These are phyloP conservation scores for Philaethria dido DNA, from an alignment of 2,888 invertebrate species.

Conservation along the genomic window DNA sequence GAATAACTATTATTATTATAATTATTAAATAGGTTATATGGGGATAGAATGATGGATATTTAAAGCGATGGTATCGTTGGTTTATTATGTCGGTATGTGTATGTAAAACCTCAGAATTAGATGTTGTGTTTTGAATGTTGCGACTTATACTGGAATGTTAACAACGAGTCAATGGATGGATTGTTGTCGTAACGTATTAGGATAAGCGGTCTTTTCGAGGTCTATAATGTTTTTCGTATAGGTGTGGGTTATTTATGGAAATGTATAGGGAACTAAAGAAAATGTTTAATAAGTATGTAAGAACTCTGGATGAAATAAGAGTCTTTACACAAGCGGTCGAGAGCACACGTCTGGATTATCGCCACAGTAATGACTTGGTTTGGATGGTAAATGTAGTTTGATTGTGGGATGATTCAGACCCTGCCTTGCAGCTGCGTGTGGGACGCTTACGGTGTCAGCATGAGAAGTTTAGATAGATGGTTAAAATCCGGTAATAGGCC, in stretches of 20 bases:
- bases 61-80: conserved; percentile 76
- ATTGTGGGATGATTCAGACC: not conserved
- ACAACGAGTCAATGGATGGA: conserved; percentile 59
- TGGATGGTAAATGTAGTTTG: conserved; percentile 14
- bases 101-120: conserved; percentile 58
- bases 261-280: conserved; percentile 69
- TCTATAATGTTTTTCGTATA: conserved; percentile 70
- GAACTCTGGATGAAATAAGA: conserved; percentile 69
- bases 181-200: conserved; percentile 61
- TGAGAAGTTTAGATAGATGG: conserved; percentile 73
- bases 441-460: conserved; percentile 61
- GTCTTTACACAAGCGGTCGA: conserved; percentile 41
- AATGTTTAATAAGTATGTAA: conserved; percentile 72
- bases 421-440: conserved; percentile 36
- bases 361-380: not conserved
- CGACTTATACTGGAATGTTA: conserved; percentile 61
- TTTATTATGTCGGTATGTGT: conserved; percentile 71
- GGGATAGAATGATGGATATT: conserved; percentile 76
- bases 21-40: conserved; percentile 66
- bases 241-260: conserved; percentile 80
- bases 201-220: conserved; percentile 69
- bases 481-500: conserved; percentile 73
- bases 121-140: conserved; percentile 67
- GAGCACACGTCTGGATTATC: conserved; percentile 18
- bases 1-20: conserved; percentile 53